Evolutionary conservation across 2,113 vertebrate genomes (phyloP).

Genomic region (Petrocephalus zakoni): DNA sequence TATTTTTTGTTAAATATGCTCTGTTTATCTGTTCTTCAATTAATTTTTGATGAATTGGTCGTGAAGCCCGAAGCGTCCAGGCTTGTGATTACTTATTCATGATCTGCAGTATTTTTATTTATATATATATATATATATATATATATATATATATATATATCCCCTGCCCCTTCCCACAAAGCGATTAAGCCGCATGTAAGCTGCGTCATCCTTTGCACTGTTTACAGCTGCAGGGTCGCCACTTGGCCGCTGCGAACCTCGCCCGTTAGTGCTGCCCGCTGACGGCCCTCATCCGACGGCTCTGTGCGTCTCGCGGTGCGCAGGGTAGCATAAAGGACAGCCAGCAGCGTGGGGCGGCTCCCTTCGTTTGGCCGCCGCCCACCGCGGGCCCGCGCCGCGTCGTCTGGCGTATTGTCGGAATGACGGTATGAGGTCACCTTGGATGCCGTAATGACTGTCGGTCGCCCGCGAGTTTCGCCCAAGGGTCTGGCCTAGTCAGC

Average conservation of each 20-base stretch:
- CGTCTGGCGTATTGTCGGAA: background rate
- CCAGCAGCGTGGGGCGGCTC: background rate
- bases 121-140: no score
- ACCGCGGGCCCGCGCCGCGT: background rate
- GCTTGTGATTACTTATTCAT: slow-evolving; percentile 52
- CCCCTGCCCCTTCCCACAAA: slow-evolving; percentile 40
- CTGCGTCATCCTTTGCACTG: background rate
- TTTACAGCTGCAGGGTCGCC: background rate
- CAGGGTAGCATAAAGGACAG: background rate
- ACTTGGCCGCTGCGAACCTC: background rate
- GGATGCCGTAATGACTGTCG: background rate
- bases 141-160: no score
- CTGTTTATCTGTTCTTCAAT: slow-evolving; percentile 54
- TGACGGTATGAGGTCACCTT: background rate
- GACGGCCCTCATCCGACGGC: background rate
- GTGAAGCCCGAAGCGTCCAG: slow-evolving; percentile 39
- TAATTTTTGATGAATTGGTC: slow-evolving; percentile 55
- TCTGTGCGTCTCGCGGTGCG: background rate
- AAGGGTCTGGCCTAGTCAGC: background rate
- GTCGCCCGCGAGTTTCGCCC: background rate
- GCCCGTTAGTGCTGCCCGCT: background rate
- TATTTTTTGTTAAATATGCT: slow-evolving; percentile 55
- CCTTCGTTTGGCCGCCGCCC: background rate
- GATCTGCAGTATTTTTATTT: slow-evolving; percentile 40
- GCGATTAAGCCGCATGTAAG: slow-evolving; percentile 25